Base-by-base conservation (phyloP, 1,140 invertebrate species). In the Bombus fervidus region DNA sequence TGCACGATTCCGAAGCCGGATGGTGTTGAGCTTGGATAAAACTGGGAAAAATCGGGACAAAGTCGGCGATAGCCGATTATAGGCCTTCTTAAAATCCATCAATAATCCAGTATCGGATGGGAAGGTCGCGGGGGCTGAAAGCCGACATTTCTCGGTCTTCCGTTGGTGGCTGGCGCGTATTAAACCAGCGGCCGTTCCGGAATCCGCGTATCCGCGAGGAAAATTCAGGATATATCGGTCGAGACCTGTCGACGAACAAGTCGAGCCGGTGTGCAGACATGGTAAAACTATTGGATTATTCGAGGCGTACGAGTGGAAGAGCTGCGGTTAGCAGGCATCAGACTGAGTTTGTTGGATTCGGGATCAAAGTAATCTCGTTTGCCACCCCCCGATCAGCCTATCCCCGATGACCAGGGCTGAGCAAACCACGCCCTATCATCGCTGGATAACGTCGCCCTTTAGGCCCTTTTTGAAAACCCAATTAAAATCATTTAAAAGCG, bases 311-410 rank as follows among this genome's bases (percentile, higher is more conserved):
- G 82, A 89, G 88, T 87, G 82, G 87, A 88, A 88, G 81, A 90
- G 81, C 89, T 86, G 93, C 93, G 93, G 93, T 95, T 95, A 94
- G 92, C 93, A 91, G 94, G 93, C 92, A 94, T 94, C 94, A 88
- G 87, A 83, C 84, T 92, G 91, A 93, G 93, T 95, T 95, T 95
- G 93, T 95, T 93, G 95, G 94, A 95, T 95, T 95, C 95, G 93
- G 95, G 94, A 95, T 95, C 94, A 95, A 91, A 93, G 91, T 95
- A 95, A 95, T 95, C 95, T 95, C 93, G 93, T 95, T 95, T 95
- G 94, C 76, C 79, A 84, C 83, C 85, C 89, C 89, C 90, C 85
- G 88, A 95, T 95, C 93, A 94, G 91, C 94, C 94, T 95, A 95
- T 95, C 94, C 94, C 91, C 89, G 90, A 59, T 75, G 83, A 86